Percentiles rank a stretch among this genome's conserved stretches.
phyloP scores from a whole-genome alignment of 1,140 invertebrate genomes.

The Sarcophaga peregrina region DNA sequence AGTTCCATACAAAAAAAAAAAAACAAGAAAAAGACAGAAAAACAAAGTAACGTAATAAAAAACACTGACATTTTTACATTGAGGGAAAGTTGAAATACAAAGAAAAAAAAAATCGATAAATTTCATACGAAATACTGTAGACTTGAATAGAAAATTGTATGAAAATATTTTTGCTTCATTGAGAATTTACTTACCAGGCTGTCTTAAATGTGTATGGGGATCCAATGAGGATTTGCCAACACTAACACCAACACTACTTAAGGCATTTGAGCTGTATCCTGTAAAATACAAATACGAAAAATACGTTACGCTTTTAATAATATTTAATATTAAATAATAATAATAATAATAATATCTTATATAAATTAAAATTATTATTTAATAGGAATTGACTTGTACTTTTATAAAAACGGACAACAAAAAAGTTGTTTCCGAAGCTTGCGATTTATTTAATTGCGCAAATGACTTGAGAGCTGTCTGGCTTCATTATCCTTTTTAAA shows the following conservation, averaged over 20 bases:
- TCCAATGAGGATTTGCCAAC: conserved; percentile 82
- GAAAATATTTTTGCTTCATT: background rate
- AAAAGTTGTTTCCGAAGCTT: too few relatives aligned
- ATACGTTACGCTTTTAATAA: too few relatives aligned
- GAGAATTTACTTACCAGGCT: conserved; percentile 75
- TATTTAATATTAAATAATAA: too few relatives aligned
- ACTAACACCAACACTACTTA: conserved; percentile 73
- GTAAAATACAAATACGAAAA: conserved; percentile 59
- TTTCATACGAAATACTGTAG: too few relatives aligned
- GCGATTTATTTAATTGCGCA: too few relatives aligned
- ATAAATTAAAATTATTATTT: too few relatives aligned
- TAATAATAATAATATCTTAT: too few relatives aligned
- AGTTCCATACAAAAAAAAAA: background rate
- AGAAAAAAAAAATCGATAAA: background rate
- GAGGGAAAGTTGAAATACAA: background rate
- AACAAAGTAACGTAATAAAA: too few relatives aligned
- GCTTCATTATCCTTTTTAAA: too few relatives aligned
- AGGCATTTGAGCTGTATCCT: conserved; percentile 82
- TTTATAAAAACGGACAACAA: too few relatives aligned
- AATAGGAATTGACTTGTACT: too few relatives aligned
- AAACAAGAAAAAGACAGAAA: background rate
- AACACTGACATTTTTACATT: background rate
- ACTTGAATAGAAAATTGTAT: background rate
- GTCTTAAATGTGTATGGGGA: conserved; percentile 84
- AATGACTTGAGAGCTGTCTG: too few relatives aligned